phyloP scores from a whole-genome alignment of 2,888 invertebrate genomes.

The Cylloceria caligata region DNA sequence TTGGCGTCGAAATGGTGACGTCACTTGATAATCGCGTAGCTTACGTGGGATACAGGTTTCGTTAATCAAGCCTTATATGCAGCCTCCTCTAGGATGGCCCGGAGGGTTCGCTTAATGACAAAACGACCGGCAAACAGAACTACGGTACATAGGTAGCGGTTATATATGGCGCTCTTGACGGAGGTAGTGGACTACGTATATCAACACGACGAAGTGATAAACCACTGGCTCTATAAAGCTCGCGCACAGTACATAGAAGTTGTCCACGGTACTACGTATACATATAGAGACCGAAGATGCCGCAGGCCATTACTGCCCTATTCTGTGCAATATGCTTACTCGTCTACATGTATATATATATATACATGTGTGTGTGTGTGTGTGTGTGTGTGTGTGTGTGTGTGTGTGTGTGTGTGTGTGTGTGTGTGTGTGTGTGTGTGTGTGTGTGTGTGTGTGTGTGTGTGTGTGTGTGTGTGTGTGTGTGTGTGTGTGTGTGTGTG shows the following conservation, averaged over 20 bases:
- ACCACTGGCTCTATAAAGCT: slow-evolving; percentile 5
- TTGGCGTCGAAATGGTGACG: neutral
- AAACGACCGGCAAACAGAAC: neutral
- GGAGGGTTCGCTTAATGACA: neutral
- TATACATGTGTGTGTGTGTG: too few relatives aligned
- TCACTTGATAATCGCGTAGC: neutral
- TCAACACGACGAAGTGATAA: neutral
- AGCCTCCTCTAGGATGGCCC: neutral
- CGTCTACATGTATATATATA: too few relatives aligned
- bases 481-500: too few relatives aligned
- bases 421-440: too few relatives aligned
- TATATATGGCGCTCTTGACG: neutral
- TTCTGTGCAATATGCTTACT: neutral
- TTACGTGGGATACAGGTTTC: neutral
- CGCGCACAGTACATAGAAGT: neutral
- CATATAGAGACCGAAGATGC: neutral
- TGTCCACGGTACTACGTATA: neutral
- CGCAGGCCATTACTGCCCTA: neutral
- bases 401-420: too few relatives aligned
- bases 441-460: too few relatives aligned
- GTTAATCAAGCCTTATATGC: neutral
- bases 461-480: too few relatives aligned
- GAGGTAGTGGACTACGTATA: neutral
- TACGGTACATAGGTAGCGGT: neutral
- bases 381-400: too few relatives aligned